These are phyloP conservation scores for Drosophila nikananu DNA, from an alignment of 1,140 invertebrate genomes.

Conservation along the genomic window DNA sequence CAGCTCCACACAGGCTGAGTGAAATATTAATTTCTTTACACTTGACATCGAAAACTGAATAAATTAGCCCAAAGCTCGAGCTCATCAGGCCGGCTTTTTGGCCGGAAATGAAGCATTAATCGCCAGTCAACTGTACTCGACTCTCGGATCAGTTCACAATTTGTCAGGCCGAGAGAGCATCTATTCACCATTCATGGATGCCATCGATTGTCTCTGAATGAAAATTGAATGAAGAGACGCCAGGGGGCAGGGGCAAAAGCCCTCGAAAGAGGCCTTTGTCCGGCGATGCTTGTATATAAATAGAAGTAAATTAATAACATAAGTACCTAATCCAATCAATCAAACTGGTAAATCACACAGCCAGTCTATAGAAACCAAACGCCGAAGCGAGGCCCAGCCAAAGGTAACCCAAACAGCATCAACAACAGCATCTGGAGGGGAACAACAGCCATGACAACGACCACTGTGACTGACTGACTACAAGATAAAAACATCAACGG, in stretches of 20 bases:
- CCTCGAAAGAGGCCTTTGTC: constrained; percentile 63
- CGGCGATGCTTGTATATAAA: constrained; percentile 76
- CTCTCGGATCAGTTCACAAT: constrained; percentile 52
- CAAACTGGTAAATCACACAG: constrained; percentile 83
- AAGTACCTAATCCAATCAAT: constrained; percentile 84
- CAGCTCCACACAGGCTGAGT: constrained; percentile 15
- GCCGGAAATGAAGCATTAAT: constrained; percentile 76
- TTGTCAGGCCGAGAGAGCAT: constrained; percentile 61
- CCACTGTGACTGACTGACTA: constrained; percentile 59
- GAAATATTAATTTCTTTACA: constrained; percentile 79
- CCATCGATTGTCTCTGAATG: constrained; percentile 65
- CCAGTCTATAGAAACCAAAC: constrained; percentile 67
- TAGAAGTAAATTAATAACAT: constrained; percentile 84
- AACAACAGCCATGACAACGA: constrained; percentile 68
- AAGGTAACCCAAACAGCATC: constrained; percentile 64
- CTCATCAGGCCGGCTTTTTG: constrained; percentile 12
- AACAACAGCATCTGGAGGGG: constrained; percentile 13
- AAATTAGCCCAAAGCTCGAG: constrained; percentile 45
- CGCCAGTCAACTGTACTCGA: constrained; percentile 42
- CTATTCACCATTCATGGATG: constrained; percentile 45
- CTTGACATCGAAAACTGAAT: constrained; percentile 48
- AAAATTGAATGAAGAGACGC: constrained; percentile 58
- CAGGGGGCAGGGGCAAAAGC: constrained; percentile 15
- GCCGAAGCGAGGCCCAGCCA: constrained; percentile 38
- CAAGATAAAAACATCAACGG: constrained; percentile 62